phyloP scores from a whole-genome alignment of 2,113 vertebrate genomes.

The Brachypteracias leptosomus region DNA sequence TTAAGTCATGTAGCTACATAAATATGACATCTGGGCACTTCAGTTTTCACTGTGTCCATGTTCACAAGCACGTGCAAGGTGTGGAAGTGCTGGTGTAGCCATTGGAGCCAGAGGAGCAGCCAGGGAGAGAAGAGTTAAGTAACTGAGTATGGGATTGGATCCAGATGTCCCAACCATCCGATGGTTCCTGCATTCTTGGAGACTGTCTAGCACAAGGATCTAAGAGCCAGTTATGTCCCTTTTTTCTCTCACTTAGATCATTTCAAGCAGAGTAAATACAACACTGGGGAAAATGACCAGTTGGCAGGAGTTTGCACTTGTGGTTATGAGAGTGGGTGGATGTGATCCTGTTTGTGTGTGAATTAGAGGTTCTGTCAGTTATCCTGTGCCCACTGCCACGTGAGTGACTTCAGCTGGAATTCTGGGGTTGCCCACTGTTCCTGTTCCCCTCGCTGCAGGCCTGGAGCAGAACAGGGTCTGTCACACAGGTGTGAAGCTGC shows the following conservation, averaged over 20 bases:
- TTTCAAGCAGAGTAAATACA: neutral
- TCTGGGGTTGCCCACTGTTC: neutral
- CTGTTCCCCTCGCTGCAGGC: fast-evolving
- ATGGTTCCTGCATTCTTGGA: neutral
- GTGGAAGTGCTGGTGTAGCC: neutral
- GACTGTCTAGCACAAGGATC: neutral
- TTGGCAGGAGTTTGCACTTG: neutral
- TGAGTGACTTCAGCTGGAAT: neutral
- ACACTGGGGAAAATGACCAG: no score
- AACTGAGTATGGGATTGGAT: neutral
- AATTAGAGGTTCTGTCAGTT: neutral
- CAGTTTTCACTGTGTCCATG: neutral
- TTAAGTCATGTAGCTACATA: neutral
- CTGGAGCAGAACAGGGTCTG: neutral
- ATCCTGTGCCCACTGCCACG: neutral
- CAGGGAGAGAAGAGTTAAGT: neutral
- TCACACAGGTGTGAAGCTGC: neutral
- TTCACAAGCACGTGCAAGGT: neutral
- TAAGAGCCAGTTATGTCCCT: neutral
- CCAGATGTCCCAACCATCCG: neutral
- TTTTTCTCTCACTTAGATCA: neutral
- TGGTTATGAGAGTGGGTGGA: neutral
- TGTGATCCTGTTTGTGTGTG: neutral
- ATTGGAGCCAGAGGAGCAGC: neutral
- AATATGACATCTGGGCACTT: neutral